Conservation (phyloP, 1,140 invertebrate species). For the Drosophila kikkawai region DNA sequence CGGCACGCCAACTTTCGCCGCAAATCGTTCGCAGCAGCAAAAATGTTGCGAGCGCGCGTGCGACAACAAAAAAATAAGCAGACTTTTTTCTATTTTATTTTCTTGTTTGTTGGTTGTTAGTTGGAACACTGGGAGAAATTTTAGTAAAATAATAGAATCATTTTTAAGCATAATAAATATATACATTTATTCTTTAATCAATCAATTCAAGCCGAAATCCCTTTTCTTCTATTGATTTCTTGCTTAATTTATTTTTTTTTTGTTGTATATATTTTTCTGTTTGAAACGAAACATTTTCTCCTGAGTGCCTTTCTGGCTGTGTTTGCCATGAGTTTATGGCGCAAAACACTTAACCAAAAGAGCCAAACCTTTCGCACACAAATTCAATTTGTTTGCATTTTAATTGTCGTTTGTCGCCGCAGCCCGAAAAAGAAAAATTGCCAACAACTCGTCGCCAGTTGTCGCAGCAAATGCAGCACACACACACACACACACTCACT, state of each 20-base stretch:
- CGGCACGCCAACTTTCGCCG: conserved; percentile 80
- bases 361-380: conserved; percentile 77
- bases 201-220: no score
- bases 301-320: background rate
- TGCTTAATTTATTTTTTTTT: background rate
- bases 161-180: no score
- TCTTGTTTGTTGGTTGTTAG: conserved; percentile 11
- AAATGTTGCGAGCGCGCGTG: conserved; percentile 77
- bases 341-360: conserved; percentile 68
- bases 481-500: conserved; percentile 15
- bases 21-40: conserved; percentile 60
- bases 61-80: conserved; percentile 51
- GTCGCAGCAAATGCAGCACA: conserved; percentile 62
- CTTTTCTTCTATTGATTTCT: background rate
- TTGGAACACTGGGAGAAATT: conserved; percentile 13
- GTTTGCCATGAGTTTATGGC: conserved; percentile 66
- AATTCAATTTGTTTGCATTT: conserved; percentile 80
- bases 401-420: conserved; percentile 79
- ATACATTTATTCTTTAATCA: no score
- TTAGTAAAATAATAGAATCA: background rate
- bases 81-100: background rate
- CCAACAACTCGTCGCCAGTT: conserved; percentile 78
- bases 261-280: no score
- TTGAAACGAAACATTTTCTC: background rate
- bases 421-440: conserved; percentile 69